A percentile compares a stretch with the other conserved stretches of the same genome.
Conservation (phyloP, 2,797 vertebrate genomes). For the Ceyx erithaca region DNA sequence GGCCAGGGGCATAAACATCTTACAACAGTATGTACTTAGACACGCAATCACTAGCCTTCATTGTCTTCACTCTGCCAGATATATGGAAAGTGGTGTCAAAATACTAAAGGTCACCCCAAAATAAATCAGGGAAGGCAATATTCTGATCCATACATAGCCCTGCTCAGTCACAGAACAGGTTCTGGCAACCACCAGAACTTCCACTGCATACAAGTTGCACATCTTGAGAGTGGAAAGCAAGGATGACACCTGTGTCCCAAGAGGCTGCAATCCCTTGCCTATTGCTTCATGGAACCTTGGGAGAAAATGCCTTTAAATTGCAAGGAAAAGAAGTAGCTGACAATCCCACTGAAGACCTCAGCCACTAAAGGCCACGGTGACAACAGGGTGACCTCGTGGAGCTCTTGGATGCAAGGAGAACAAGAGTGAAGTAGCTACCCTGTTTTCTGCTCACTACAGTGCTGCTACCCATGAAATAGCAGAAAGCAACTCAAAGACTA, state of each 20-base stretch:
- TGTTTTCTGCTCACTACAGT: not conserved
- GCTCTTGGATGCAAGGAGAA: not conserved
- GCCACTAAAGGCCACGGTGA: not conserved
- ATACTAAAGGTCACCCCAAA: constrained; percentile 16
- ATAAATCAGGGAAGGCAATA: not conserved
- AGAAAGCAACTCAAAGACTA: constrained; percentile 44
- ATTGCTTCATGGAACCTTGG: not conserved
- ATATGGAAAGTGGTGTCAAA: constrained; percentile 23
- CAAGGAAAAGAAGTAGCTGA: not conserved
- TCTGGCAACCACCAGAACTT: not conserved
- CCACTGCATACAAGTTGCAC: not conserved
- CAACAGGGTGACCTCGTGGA: not conserved
- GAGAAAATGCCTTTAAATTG: not conserved
- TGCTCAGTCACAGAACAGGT: not conserved
- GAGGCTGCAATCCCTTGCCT: not conserved
- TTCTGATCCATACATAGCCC: not conserved
- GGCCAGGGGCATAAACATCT: constrained; percentile 39
- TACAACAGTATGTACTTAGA: not conserved
- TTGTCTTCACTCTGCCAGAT: constrained; percentile 1
- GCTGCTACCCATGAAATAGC: constrained; percentile 13
- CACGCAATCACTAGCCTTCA: not conserved
- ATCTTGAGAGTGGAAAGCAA: not conserved
- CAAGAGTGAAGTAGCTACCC: not conserved
- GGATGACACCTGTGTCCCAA: not conserved
- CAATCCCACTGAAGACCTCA: not conserved